These are phyloP conservation scores for Anguilla pacifica DNA, from an alignment of 2,797 vertebrate genomes.

Conservation along the genomic window DNA sequence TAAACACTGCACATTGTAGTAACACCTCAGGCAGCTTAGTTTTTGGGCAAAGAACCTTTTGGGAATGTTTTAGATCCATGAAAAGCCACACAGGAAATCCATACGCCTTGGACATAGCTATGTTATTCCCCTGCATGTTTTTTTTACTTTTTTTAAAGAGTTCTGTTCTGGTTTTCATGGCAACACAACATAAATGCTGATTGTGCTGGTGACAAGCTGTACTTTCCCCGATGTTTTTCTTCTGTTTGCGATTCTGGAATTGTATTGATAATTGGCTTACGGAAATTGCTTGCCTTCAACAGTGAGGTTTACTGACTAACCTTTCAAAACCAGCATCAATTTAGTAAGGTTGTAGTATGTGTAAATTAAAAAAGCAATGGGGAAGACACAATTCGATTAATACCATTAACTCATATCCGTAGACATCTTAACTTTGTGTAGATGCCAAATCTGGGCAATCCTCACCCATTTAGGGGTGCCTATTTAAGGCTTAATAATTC, in stretches of 20 bases:
- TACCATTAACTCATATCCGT: conserved; percentile 36
- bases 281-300: conserved; percentile 39
- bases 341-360: conserved; percentile 3
- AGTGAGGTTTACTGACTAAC: conserved; percentile 38
- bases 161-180: conserved; percentile 2
- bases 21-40: neutral
- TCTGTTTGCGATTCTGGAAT: conserved; percentile 43
- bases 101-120: neutral
- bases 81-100: neutral
- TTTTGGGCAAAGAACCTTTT: neutral
- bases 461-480: too few species aligned
- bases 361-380: conserved; percentile 12
- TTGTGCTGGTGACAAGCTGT: neutral
- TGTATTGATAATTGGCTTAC: conserved; percentile 37
- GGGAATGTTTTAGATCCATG: neutral
- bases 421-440: conserved; percentile 33
- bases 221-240: conserved; percentile 11
- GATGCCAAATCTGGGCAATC: too few species aligned
- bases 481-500: too few species aligned
- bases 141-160: conserved; percentile 9
- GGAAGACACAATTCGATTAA: conserved; percentile 32
- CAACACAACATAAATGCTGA: conserved; percentile 18
- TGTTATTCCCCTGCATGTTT: neutral
- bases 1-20: neutral
- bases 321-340: conserved; percentile 29